Conservation (phyloP, 1,140 invertebrate genomes). For the Episyrphus balteatus region DNA sequence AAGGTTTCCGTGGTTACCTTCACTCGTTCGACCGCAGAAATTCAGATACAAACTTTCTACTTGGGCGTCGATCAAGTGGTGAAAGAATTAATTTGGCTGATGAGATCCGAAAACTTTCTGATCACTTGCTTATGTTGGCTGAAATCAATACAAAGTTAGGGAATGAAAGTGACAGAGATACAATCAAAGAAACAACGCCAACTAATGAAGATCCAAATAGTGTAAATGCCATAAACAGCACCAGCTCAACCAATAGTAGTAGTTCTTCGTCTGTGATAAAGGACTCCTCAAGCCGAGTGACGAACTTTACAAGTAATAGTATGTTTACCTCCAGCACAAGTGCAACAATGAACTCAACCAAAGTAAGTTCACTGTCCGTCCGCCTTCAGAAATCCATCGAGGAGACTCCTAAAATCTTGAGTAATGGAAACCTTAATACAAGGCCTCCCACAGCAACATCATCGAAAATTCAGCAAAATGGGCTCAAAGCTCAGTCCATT, state of each 20-base stretch:
- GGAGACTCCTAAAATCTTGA: constrained; percentile 23
- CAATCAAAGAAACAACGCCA: constrained; percentile 8
- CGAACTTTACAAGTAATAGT: constrained; percentile 6
- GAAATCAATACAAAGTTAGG: constrained; percentile 52
- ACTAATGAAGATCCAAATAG: constrained; percentile 10
- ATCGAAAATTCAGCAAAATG: constrained; percentile 29
- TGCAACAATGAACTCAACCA: constrained; percentile 13
- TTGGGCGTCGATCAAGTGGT: constrained; percentile 26
- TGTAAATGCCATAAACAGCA: constrained; percentile 7
- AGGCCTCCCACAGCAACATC: constrained; percentile 8
- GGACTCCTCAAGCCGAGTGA: constrained; percentile 6
- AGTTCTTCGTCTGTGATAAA: constrained; percentile 4
- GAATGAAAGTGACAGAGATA: constrained; percentile 33
- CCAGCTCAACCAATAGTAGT: constrained; percentile 10
- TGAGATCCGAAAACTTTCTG: constrained; percentile 66
- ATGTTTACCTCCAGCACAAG: constrained; percentile 5
- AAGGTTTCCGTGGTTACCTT: constrained; percentile 37
- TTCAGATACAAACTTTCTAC: constrained; percentile 58
- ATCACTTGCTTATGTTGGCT: constrained; percentile 60
- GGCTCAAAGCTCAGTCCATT: constrained; percentile 12
- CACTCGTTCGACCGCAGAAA: constrained; percentile 53
- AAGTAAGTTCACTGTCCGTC: constrained; percentile 21
- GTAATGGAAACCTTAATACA: constrained; percentile 13
- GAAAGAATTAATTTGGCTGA: constrained; percentile 58
- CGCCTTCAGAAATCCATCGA: constrained; percentile 32